Evolutionary conservation across 2,797 vertebrate species (phyloP).

Genomic region (Acropternis orthonyx): DNA sequence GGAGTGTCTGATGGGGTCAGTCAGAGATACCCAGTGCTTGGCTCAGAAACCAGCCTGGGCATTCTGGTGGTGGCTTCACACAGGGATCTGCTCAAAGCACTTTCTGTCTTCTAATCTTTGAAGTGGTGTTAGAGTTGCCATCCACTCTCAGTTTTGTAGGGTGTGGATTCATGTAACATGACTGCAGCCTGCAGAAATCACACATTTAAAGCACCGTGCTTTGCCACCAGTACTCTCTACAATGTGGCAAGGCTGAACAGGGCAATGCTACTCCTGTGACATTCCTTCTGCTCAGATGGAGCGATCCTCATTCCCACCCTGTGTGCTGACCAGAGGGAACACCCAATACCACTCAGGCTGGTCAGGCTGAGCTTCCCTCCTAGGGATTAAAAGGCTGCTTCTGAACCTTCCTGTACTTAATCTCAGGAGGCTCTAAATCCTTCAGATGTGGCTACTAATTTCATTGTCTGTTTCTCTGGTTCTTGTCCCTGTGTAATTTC

Average conservation of each 20-base stretch:
- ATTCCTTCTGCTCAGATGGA: not conserved
- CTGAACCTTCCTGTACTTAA: not conserved
- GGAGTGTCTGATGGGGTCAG: not conserved
- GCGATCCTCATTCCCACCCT: not conserved
- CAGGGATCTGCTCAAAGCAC: not conserved
- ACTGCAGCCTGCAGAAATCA: not conserved
- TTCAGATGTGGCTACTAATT: not conserved
- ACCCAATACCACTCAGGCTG: not conserved
- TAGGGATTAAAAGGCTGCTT: not conserved
- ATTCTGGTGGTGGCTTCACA: not conserved
- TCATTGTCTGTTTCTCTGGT: not conserved
- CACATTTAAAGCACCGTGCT: accelerated
- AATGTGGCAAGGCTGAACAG: not conserved
- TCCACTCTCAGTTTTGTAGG: accelerated
- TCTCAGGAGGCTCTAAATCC: not conserved
- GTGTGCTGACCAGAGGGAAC: accelerated
- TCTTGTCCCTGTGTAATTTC: not conserved
- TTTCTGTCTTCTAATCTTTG: not conserved
- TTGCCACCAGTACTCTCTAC: not conserved
- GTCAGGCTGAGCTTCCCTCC: not conserved
- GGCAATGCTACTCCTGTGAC: not conserved
- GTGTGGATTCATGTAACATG: accelerated
- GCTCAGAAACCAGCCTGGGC: not conserved
- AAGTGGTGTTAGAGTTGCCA: not conserved
- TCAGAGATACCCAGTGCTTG: accelerated